Evolutionary conservation across 2,888 invertebrate species (phyloP), one percentile per base, ranked within the genome.

Genomic region (Apamea anceps): DNA sequence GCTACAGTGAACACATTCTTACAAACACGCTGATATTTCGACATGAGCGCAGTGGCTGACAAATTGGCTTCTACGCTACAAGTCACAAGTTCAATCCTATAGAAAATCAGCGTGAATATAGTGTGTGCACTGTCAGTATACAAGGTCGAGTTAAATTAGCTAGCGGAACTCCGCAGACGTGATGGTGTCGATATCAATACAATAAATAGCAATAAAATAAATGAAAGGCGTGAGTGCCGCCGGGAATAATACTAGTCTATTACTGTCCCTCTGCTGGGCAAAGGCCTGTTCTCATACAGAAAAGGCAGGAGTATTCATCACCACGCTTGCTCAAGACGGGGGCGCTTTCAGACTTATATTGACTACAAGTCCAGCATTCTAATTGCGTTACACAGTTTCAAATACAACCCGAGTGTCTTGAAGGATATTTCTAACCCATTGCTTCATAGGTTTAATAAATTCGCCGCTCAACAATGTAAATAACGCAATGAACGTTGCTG

Each of bases 101-200:
- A n/a, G 13, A 32, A 80, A 67, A 74, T 81, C 62, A 15, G 37
- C 37, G 54, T 81, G 75, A 25, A 10, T 75, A 42, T 74, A 66
- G 60, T 12, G 37, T 72, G 72, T 32, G n/a, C 21, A 45, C 51
- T 63, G 71, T 37, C 80, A 66, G 28, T n/a, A 32, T 60, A 74
- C 6, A 74, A 73, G n/a, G 74, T 75, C 13, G 10, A 21, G 7
- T 18, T 75, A n/a, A 45, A 45, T 57, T 75, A n/a, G 7, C 25
- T 18, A 74, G 57, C 7, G 18, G 25, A 32, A 75, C 57, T 57
- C 13, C 32, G n/a, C 12, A 0, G n/a, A n/a, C 8, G 57, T 4
- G 21, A 37, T 7, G 21, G 6, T 28, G 0, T 25, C 10, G 21
- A 72, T 72, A 71, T 54, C 15, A 51, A 5, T 37, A 37, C 37